Percentiles rank a stretch among this genome's conserved stretches.
These are phyloP conservation scores for Pseudomugil gertrudae DNA, from an alignment of 2,797 vertebrate genomes.

Conservation along the genomic window DNA sequence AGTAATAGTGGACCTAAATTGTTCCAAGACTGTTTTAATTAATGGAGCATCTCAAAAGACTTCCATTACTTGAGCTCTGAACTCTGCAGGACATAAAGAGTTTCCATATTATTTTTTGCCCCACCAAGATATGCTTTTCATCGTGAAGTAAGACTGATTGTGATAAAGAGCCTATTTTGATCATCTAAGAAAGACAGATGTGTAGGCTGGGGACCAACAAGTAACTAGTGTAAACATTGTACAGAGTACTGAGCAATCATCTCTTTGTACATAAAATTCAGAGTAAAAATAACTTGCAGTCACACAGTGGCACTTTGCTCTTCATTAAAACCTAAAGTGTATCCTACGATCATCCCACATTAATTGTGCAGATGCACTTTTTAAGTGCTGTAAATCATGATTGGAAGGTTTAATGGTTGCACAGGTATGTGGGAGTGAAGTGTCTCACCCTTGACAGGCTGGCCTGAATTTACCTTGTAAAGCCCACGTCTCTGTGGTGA, in stretches of 20 bases:
- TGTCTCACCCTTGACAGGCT: constrained; percentile 55
- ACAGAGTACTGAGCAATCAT: neutral
- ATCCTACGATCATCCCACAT: neutral
- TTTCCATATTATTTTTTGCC: no score
- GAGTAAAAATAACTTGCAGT: neutral
- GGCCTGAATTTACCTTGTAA: constrained; percentile 46
- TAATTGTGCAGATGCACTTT: constrained; percentile 3
- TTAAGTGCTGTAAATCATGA: constrained; percentile 48
- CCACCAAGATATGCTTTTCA: no score
- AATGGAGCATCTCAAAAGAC: no score
- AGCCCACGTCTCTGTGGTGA: constrained; percentile 48
- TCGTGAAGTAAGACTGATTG: no score
- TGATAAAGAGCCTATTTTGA: no score
- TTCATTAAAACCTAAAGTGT: neutral
- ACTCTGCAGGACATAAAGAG: no score
- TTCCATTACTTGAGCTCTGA: no score
- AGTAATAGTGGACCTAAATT: neutral
- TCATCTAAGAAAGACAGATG: neutral
- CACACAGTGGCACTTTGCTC: neutral
- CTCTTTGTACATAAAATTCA: neutral
- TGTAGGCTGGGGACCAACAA: constrained; percentile 16
- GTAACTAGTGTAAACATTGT: constrained; percentile 28
- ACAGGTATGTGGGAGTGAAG: constrained; percentile 57
- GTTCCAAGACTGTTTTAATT: no score
- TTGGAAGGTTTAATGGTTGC: constrained; percentile 25